These are phyloP conservation scores for Plutella xylostella DNA, from an alignment of 2,888 invertebrate genomes.

Conservation along the genomic window DNA sequence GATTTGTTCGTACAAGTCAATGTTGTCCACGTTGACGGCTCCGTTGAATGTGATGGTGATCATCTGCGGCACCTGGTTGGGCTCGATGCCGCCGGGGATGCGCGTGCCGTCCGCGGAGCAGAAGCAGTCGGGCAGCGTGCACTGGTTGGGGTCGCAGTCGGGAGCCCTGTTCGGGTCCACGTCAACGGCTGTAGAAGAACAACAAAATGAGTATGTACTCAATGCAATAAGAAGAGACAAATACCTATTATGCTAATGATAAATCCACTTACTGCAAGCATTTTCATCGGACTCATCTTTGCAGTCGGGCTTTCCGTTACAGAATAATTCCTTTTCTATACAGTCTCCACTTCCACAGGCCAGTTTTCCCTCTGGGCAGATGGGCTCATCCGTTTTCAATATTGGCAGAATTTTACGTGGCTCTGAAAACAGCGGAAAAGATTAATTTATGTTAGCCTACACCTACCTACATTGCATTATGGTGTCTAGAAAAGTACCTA, in stretches of 20 bases:
- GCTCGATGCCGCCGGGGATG: constrained; percentile 86
- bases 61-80: constrained; percentile 92
- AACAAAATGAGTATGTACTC: too few relatives aligned
- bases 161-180: constrained; percentile 92
- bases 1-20: constrained; percentile 90
- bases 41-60: constrained; percentile 94
- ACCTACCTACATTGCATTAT: too few relatives aligned
- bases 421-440: constrained; percentile 69
- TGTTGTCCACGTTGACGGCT: constrained; percentile 92
- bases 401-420: constrained; percentile 90
- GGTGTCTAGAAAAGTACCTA: not conserved
- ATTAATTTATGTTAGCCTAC: not conserved
- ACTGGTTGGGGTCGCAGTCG: constrained; percentile 90
- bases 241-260: too few relatives aligned
- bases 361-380: constrained; percentile 90
- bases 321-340: constrained; percentile 91
- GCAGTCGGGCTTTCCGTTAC: constrained; percentile 93
- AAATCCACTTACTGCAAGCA: constrained; percentile 87
- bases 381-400: constrained; percentile 92
- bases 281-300: constrained; percentile 96
- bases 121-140: constrained; percentile 91
- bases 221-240: not conserved
- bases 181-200: constrained; percentile 78
- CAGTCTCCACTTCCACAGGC: constrained; percentile 94
- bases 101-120: constrained; percentile 93